Percentiles rank a stretch among this genome's conserved stretches.
These are phyloP conservation scores for Drosophila miranda DNA, from an alignment of 1,140 invertebrate species.

Conservation along the genomic window DNA sequence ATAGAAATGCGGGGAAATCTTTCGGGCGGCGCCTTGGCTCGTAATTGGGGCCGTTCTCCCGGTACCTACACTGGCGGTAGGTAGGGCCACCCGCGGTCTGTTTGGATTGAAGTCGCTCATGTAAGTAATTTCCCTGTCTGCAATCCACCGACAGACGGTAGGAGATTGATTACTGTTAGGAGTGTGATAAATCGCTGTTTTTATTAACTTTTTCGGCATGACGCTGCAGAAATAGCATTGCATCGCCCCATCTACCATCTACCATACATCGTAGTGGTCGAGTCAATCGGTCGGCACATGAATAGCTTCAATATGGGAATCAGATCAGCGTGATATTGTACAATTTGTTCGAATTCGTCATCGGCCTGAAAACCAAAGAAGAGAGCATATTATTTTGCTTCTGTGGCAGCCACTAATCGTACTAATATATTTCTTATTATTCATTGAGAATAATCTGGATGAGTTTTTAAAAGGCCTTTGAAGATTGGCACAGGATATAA, in stretches of 20 bases:
- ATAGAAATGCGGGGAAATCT: conserved; percentile 7
- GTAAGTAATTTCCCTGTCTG: conserved; percentile 64
- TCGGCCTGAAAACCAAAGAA: conserved; percentile 1
- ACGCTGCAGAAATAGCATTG: conserved; percentile 48
- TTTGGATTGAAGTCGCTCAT: conserved; percentile 71
- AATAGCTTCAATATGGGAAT: conserved; percentile 65
- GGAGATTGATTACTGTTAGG: conserved; percentile 74
- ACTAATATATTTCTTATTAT: conserved; percentile 1
- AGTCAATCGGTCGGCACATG: conserved; percentile 37
- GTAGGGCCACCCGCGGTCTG: conserved; percentile 53
- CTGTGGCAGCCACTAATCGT: conserved; percentile 11
- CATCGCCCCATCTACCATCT: conserved; percentile 1
- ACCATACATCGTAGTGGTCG: background rate
- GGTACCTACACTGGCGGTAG: background rate
- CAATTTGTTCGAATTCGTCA: conserved; percentile 59
- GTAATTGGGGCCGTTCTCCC: conserved; percentile 20
- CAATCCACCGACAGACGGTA: conserved; percentile 51
- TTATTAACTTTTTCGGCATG: conserved; percentile 81
- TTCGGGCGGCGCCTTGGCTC: conserved; percentile 15
- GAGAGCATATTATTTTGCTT: too few species aligned
- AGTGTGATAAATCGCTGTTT: conserved; percentile 82
- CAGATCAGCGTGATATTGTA: conserved; percentile 78
- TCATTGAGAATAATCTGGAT: too few species aligned
- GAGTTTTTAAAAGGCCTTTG: too few species aligned
- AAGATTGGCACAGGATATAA: too few species aligned